These are phyloP conservation scores for Craterocephalus amniculus DNA, from an alignment of 2,797 vertebrate genomes.

Conservation along the genomic window DNA sequence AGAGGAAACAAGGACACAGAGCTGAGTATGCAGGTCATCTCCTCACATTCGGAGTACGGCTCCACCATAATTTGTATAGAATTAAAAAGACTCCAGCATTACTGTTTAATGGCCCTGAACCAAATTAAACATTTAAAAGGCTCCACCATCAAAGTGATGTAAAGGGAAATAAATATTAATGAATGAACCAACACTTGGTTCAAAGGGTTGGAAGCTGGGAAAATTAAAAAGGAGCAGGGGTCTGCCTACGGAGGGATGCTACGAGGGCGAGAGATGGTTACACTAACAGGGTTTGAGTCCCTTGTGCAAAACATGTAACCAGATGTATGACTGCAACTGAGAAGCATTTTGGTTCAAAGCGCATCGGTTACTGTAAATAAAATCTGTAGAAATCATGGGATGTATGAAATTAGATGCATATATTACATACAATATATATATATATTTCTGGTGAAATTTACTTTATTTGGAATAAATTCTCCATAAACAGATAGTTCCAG, in stretches of 20 bases:
- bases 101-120: constrained; percentile 74
- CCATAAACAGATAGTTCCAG: not conserved
- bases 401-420: constrained; percentile 6
- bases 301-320: constrained; percentile 3
- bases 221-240: constrained; percentile 61
- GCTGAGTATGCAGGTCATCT: constrained; percentile 33
- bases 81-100: constrained; percentile 66
- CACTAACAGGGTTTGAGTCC: constrained; percentile 11
- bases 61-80: constrained; percentile 65
- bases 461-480: constrained; percentile 4
- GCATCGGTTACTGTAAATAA: constrained; percentile 24
- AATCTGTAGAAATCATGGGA: constrained; percentile 16
- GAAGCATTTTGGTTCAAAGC: constrained; percentile 22
- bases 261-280: constrained; percentile 9
- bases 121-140: constrained; percentile 76
- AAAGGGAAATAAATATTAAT: constrained; percentile 76
- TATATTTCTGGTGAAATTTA: not conserved
- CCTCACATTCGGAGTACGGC: constrained; percentile 24
- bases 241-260: constrained; percentile 25
- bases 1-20: constrained; percentile 30
- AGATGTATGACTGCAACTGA: constrained; percentile 22
- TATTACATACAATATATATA: not conserved
- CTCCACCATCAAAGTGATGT: constrained; percentile 68
- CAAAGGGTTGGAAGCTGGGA: constrained; percentile 49
- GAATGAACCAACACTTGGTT: constrained; percentile 65